Evolutionary conservation across 2,113 vertebrate species (phyloP).

Genomic region (Picathartes gymnocephalus): DNA sequence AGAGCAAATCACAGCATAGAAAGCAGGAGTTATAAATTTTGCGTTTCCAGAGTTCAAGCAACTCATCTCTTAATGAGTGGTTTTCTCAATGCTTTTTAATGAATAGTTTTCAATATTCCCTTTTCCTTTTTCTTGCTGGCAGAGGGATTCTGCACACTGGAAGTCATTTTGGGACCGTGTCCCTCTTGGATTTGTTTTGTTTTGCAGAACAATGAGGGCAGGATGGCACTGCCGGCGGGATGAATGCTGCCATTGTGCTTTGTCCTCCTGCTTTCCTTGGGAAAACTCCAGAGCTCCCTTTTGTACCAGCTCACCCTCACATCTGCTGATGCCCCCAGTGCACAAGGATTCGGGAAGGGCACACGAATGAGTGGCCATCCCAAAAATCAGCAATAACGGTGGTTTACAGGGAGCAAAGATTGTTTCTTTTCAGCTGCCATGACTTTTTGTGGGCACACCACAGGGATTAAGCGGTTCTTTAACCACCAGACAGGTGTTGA

Average conservation of each 20-base stretch:
- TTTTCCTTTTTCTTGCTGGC: not conserved
- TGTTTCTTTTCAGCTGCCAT: not conserved
- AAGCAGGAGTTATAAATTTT: not conserved
- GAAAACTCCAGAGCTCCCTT: not conserved
- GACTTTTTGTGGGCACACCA: not conserved
- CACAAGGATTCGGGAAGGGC: not conserved
- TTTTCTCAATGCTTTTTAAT: not conserved
- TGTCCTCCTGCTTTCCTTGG: not conserved
- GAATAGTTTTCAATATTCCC: not conserved
- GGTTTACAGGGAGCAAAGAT: not conserved
- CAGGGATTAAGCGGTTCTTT: not conserved
- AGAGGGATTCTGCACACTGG: not conserved
- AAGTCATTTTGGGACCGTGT: not conserved
- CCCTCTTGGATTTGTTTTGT: not conserved
- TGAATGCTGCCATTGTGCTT: slow-evolving; percentile 11
- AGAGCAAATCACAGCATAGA: not conserved
- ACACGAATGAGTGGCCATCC: not conserved
- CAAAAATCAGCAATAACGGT: not conserved
- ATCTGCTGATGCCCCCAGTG: not conserved
- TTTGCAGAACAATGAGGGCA: not conserved
- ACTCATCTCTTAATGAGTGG: not conserved
- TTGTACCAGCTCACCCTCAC: not conserved
- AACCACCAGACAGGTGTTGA: not conserved
- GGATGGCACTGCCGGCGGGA: not conserved
- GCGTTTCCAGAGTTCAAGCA: not conserved